These are phyloP conservation scores for Sitta carolinensis DNA, from an alignment of 2,797 vertebrate genomes.

Conservation along the genomic window DNA sequence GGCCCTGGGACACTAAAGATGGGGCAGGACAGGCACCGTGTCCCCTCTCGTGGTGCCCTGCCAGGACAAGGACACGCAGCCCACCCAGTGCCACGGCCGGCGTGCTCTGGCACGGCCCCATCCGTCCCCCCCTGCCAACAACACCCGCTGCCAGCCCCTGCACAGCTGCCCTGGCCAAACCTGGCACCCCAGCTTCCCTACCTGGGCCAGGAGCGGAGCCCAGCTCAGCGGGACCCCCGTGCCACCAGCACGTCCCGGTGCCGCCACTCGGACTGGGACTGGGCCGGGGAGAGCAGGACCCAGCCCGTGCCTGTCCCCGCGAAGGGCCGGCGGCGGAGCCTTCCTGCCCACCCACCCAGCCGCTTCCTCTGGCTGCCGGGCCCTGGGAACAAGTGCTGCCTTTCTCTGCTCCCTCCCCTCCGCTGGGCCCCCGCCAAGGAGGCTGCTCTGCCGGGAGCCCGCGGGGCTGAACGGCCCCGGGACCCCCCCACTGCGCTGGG, in stretches of 20 bases:
- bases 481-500: background rate
- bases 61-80: background rate
- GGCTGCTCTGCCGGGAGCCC: background rate
- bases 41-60: accelerated
- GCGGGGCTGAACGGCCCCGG: background rate
- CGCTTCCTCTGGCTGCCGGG: background rate
- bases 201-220: background rate
- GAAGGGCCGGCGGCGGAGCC: background rate
- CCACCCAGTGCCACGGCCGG: accelerated
- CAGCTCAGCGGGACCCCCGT: accelerated
- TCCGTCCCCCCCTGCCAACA: background rate
- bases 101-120: background rate
- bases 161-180: background rate
- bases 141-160: background rate
- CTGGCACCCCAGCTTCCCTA: background rate
- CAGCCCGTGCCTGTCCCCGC: background rate
- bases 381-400: constrained; percentile 6
- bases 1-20: accelerated
- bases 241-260: background rate
- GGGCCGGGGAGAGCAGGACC: background rate
- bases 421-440: background rate
- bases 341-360: constrained; percentile 26
- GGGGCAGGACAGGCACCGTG: accelerated
- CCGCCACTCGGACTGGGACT: background rate
- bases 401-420: background rate